A percentile compares a stretch with the other conserved stretches of the same genome.
Conservation (phyloP, 2,113 vertebrate genomes). For the Astur gentilis region DNA sequence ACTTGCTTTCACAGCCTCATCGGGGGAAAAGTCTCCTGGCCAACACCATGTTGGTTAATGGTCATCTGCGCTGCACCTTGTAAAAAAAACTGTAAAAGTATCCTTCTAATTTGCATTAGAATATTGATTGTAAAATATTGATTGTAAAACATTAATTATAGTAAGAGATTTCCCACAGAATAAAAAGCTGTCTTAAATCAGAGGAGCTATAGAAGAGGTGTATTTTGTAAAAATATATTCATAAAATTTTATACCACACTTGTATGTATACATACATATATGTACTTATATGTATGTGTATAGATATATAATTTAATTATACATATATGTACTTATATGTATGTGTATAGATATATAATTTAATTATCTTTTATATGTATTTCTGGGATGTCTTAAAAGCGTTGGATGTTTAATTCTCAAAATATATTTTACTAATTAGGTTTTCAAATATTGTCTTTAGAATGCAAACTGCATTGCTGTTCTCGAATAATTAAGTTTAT, state of each 20-base stretch:
- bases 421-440: slow-evolving; percentile 24
- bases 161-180: not conserved
- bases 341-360: not conserved
- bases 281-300: not conserved
- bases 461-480: not conserved
- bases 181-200: not conserved
- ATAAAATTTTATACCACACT: not conserved
- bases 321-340: not conserved
- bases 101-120: not conserved
- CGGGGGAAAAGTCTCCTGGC: not conserved
- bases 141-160: not conserved
- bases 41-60: not conserved
- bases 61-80: not conserved
- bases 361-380: not conserved
- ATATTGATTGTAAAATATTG: not conserved
- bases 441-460: slow-evolving; percentile 1
- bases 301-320: not conserved
- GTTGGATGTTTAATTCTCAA: not conserved
- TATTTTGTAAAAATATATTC: not conserved
- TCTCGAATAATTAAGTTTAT: slow-evolving; percentile 5
- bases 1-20: not conserved
- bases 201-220: not conserved
- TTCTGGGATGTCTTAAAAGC: not conserved
- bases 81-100: not conserved
- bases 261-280: not conserved